These are phyloP conservation scores for Eristalis tenax DNA, from an alignment of 2,888 invertebrate genomes.

Conservation along the genomic window DNA sequence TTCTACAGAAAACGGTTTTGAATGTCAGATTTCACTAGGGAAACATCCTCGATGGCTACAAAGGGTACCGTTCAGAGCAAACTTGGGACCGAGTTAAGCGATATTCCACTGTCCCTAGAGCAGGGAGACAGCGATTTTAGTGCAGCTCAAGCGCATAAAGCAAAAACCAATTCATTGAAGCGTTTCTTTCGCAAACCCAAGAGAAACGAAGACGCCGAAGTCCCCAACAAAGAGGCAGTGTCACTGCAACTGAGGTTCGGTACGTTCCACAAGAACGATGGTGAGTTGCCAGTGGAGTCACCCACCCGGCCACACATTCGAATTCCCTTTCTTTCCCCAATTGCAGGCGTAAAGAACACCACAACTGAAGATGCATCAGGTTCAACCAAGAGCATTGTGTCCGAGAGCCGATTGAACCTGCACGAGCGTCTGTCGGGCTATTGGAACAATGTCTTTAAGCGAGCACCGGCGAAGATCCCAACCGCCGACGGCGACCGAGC, in stretches of 20 bases:
- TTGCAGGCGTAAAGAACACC: neutral
- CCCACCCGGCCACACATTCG: neutral
- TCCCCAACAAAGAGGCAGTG: neutral
- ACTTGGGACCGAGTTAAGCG: constrained; percentile 48
- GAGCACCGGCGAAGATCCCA: constrained; percentile 30
- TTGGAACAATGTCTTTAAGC: constrained; percentile 76
- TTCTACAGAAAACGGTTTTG: too few species aligned
- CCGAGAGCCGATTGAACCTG: constrained; percentile 49
- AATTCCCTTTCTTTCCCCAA: neutral
- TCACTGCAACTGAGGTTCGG: constrained; percentile 41
- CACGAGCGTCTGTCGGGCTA: constrained; percentile 76
- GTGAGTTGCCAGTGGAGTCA: constrained; percentile 4
- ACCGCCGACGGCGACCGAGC: constrained; percentile 43
- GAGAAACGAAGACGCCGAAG: neutral
- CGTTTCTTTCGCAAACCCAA: constrained; percentile 76
- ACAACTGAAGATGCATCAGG: neutral
- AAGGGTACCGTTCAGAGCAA: neutral
- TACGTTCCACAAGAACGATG: constrained; percentile 33
- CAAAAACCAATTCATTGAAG: constrained; percentile 75
- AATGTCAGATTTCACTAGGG: too few species aligned
- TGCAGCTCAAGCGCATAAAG: constrained; percentile 55
- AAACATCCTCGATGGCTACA: neutral
- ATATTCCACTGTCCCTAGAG: constrained; percentile 73
- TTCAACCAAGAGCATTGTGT: neutral
- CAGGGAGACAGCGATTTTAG: constrained; percentile 54